Percentiles rank a stretch among this genome's conserved stretches.
These are phyloP conservation scores for Oophaga pumilio DNA, from an alignment of 2,113 vertebrate genomes.

Conservation along the genomic window DNA sequence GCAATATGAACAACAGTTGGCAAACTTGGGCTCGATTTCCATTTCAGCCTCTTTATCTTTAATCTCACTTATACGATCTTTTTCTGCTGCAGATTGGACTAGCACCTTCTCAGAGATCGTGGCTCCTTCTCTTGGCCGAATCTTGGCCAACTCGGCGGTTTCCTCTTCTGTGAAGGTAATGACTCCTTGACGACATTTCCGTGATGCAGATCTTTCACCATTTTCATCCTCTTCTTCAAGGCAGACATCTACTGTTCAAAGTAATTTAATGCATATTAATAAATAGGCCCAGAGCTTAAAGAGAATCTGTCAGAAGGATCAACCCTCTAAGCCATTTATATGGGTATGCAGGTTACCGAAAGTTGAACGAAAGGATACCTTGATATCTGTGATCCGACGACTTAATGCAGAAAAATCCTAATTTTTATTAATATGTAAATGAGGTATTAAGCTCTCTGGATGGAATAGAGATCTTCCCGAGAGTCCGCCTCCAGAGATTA, in stretches of 20 bases:
- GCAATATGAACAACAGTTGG: slow-evolving; percentile 91
- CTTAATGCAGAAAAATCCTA: no score
- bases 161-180: slow-evolving; percentile 97
- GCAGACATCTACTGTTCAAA: slow-evolving; percentile 69
- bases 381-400: no score
- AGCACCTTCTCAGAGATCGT: slow-evolving; percentile 95
- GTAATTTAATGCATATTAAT: not conserved
- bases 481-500: no score
- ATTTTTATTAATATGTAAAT: no score
- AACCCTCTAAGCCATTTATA: no score
- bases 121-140: slow-evolving; percentile 85
- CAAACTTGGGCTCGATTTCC: slow-evolving; percentile 90
- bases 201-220: slow-evolving; percentile 71
- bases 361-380: no score
- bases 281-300: not conserved
- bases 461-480: no score
- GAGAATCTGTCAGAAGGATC: no score
- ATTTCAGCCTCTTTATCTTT: slow-evolving; percentile 90
- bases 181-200: slow-evolving; percentile 85
- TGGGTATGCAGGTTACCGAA: no score
- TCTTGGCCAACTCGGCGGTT: slow-evolving; percentile 89
- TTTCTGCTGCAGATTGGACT: slow-evolving; percentile 92
- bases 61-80: slow-evolving; percentile 95
- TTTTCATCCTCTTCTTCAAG: slow-evolving; percentile 81
- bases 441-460: no score